These are phyloP conservation scores for Cynaeus angustus DNA, from an alignment of 2,888 invertebrate species.

Conservation along the genomic window DNA sequence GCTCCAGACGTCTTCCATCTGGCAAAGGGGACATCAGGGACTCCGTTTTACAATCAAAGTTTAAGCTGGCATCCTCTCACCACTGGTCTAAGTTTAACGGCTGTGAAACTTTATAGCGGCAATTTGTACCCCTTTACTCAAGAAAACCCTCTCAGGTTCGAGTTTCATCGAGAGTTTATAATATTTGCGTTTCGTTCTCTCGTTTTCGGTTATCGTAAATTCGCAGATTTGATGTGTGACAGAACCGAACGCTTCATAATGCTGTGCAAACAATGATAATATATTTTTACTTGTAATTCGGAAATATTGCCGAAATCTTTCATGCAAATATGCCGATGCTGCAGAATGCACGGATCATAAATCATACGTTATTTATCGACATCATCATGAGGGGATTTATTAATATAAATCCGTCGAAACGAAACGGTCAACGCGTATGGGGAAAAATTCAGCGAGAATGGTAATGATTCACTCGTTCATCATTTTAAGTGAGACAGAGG, in stretches of 20 bases:
- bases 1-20: slow-evolving; percentile 39
- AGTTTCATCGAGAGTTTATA: neutral
- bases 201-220: slow-evolving; percentile 38
- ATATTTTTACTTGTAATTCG: slow-evolving; percentile 49
- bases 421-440: slow-evolving; percentile 1
- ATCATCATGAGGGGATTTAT: slow-evolving; percentile 46
- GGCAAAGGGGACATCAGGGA: slow-evolving; percentile 48
- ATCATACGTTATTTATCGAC: slow-evolving; percentile 42
- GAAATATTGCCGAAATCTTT: slow-evolving; percentile 49
- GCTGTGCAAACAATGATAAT: slow-evolving; percentile 47
- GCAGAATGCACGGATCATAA: slow-evolving; percentile 41
- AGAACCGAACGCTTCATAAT: slow-evolving; percentile 35
- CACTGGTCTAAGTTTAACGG: slow-evolving; percentile 48
- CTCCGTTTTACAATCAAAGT: slow-evolving; percentile 49
- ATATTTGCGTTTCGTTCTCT: slow-evolving; percentile 13
- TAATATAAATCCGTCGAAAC: slow-evolving; percentile 23
- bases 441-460: slow-evolving; percentile 13
- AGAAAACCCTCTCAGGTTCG: neutral
- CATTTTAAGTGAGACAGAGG: neutral
- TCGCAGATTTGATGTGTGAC: slow-evolving; percentile 41
- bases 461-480: slow-evolving; percentile 4
- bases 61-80: slow-evolving; percentile 43
- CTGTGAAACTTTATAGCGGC: slow-evolving; percentile 47
- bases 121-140: slow-evolving; percentile 24
- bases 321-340: slow-evolving; percentile 44